Base-by-base conservation (phyloP, 2,888 invertebrate genomes). In the Nasonia oneida region DNA sequence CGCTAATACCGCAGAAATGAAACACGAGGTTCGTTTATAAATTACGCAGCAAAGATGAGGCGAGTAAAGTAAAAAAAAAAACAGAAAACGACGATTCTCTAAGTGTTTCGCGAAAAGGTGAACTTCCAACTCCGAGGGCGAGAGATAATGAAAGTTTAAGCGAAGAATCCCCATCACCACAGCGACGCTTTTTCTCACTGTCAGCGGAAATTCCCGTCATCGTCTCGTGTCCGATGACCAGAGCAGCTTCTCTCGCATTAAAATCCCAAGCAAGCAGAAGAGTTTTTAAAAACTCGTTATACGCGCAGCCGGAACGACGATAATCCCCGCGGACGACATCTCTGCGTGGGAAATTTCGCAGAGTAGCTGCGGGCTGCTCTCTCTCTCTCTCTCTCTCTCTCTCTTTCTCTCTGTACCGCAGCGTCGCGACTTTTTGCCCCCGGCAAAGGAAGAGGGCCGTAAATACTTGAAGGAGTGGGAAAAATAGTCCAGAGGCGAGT, bases 271-370 rank as follows among this genome's bases (percentile, higher is more conserved):
- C 29, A 76, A 76, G 71, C 82, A 71, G 37, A 80, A 83, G 86
- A 83, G 80, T 86, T 86, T 86, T 86, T 86, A 86, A 86, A 83
- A 86, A 80, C 75, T 86, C 83, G 86, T 86, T 86, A 83, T 73
- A 80, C 50, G 61, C 75, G 50, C 42, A 57, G 29, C 2, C 80
- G 47, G 64, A 57, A 57, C 71, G 42, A 57, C 47, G 73, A 42
- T 53, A 57, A 57, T 76, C 42, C 57, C n/a, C n/a, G n/a, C 57
- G 29, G 76, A 18, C 50, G 74, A 14, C 23, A 76, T 67, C 64
- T 37, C 64, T 37, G 61, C 12, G 71, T 57, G 74, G 64, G 64
- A 74, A 74, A 81, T 81, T 73, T 81, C 42, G 64, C 81, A 15
- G 61, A 61, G 57, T 61, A 61, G 57, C 57, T 61, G 57, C 57